Evolutionary conservation across 2,113 vertebrate genomes (phyloP), one percentile per base, ranked within the genome.

Genomic region (Australoheros scitulus): DNA sequence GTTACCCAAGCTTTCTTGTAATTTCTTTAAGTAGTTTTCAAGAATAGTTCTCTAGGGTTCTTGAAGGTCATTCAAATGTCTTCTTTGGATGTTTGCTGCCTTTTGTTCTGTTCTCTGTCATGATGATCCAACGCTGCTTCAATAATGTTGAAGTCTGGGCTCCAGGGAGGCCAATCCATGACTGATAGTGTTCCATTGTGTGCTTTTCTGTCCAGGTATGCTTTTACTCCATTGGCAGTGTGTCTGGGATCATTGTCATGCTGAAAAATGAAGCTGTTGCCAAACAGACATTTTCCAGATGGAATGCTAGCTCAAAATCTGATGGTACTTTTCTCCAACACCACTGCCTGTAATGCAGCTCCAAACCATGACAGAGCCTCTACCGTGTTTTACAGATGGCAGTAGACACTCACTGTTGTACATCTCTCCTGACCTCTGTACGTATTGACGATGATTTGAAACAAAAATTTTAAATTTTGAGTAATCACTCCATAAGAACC

Each of bases 131-230:
- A 68, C 64, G 18, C 64, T 47, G 38, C 38, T 68, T 47, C 64
- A 68, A 68, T 9, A 68, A 68, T 8, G 0, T 47, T 68, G 22
- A 68, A 22, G 38, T 68, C 22, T 38, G 10, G 26, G 64, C 64
- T 47, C 14, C 26, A 14, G 38, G 38, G 14, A 68, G 14, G 22
- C 64, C 26, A 68, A 47, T 47, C 24, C 22, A 68, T 47, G n/a
- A 68, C 64, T 68, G 14, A 47, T 68, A 26, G 38, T 65, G n/a
- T 68, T 47, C 22, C 22, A 68, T 26, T 68, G 22, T 47, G 64
- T 68, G 64, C 43, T 68, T 38, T 68, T 47, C 43, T 11, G 47
- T 68, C 64, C 41, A 68, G 64, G 64, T 68, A 68, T 68, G 63
- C 22, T 3, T 68, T 68, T 47, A 68, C 38, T 68, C 14, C 63